Evolutionary conservation across 2,113 vertebrate genomes (phyloP), one percentile per base, ranked within the genome.

Genomic region (Polypterus senegalus): DNA sequence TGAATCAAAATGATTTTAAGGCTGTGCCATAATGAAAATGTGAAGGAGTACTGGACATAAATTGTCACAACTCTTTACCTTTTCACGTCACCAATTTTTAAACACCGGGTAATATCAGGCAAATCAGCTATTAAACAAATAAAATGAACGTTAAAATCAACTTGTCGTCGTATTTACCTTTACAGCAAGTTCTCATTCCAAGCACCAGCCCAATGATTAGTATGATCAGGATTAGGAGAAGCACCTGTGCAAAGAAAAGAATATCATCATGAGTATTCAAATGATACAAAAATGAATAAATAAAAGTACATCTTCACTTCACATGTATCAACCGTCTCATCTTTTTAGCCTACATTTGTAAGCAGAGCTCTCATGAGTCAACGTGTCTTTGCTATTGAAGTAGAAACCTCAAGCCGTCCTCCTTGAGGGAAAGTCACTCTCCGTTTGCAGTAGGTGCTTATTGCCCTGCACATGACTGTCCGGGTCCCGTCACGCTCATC

Each of bases 151-250:
- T 3, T 8, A 55, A 57, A 5, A 56, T 43, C 48, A 58, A 47
- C 10, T 9, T 53, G 9, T 6, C 60, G 6, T 55, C 66, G 83
- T 81, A 76, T 65, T 57, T 62, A 1, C 3, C 54, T 55, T 64
- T 10, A 27, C 10, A 49, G 46, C 9, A 46, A 2, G 59, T 72
- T 48, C 61, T 83, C 68, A 73, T n/a, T 6, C 66, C 67, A 4
- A 88, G 57, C 3, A 63, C 62, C 46, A 82, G 61, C 6, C 69
- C 76, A 63, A 86, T 58, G 63, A 86, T 67, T 63, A 75, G 66
- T 70, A 60, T 57, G 59, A 88, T 68, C 5, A 83, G 58, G 45
- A 67, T 68, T 54, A 85, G 67, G 61, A 83, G 66, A 63, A 81
- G 54, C 5, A 81, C 65, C 85, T 87, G 7, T 3, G 67, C 52